Percentiles rank a stretch among this genome's conserved stretches.
These are phyloP conservation scores for Siniperca obscura DNA, from an alignment of 2,797 vertebrate species.

Conservation along the genomic window DNA sequence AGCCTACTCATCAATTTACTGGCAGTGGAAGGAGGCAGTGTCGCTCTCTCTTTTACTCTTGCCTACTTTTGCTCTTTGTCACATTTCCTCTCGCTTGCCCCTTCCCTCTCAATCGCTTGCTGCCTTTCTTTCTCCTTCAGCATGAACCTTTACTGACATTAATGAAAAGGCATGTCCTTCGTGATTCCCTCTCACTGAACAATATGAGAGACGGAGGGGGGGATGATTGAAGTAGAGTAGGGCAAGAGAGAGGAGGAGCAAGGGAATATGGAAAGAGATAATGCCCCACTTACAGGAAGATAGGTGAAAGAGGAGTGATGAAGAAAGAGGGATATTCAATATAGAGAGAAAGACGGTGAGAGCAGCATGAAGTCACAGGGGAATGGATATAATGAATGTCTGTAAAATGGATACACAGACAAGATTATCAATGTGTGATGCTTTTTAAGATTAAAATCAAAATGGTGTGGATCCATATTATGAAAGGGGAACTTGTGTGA, in stretches of 20 bases:
- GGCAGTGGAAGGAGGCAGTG: slow-evolving; percentile 47
- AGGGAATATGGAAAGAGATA: slow-evolving; percentile 57
- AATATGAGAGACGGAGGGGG: slow-evolving; percentile 23
- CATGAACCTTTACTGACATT: slow-evolving; percentile 66
- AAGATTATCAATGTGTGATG: not conserved
- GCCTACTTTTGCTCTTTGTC: slow-evolving; percentile 46
- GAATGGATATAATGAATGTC: slow-evolving; percentile 39
- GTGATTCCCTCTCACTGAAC: slow-evolving; percentile 54
- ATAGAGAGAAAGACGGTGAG: slow-evolving; percentile 7
- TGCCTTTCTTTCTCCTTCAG: slow-evolving; percentile 48
- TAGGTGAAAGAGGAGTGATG: slow-evolving; percentile 32
- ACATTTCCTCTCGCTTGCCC: slow-evolving; percentile 30
- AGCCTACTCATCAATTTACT: slow-evolving; percentile 78
- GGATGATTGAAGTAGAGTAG: slow-evolving; percentile 62
- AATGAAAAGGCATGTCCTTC: slow-evolving; percentile 80
- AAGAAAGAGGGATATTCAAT: slow-evolving; percentile 18
- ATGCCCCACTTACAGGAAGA: slow-evolving; percentile 64
- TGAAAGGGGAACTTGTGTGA: slow-evolving; percentile 31
- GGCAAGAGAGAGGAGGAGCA: slow-evolving; percentile 40
- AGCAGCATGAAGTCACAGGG: slow-evolving; percentile 29
- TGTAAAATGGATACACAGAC: slow-evolving; percentile 42
- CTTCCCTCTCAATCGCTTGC: slow-evolving; percentile 7
- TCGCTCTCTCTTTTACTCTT: slow-evolving; percentile 21
- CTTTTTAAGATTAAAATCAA: slow-evolving; percentile 16
- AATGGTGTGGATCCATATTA: not conserved